phyloP scores from a whole-genome alignment of 2,113 vertebrate genomes.

The Daubentonia madagascariensis region DNA sequence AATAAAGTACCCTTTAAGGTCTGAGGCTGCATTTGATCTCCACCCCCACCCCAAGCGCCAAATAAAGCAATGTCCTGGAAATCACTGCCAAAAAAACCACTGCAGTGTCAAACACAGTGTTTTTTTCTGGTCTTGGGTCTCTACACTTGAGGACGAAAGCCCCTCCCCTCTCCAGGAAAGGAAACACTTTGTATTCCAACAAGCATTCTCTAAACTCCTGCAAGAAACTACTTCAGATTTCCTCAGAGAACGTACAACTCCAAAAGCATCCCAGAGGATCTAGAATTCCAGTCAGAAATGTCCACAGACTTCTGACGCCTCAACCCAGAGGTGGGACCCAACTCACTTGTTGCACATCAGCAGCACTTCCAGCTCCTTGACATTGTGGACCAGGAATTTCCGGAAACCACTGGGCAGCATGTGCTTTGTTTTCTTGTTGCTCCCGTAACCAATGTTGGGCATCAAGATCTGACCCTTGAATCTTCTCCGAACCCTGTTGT shows the following conservation, averaged over 20 bases:
- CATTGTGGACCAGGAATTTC: conserved; percentile 97
- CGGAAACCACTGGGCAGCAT: conserved; percentile 96
- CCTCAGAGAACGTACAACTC: background rate
- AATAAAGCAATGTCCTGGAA: background rate
- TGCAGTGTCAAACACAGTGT: background rate
- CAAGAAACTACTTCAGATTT: background rate
- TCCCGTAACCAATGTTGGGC: conserved; percentile 99
- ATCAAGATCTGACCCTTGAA: conserved; percentile 99
- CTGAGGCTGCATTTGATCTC: background rate
- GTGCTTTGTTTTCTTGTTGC: conserved; percentile 98
- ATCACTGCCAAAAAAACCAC: background rate
- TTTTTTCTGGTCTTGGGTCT: background rate
- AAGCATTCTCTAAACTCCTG: background rate
- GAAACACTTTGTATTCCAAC: background rate
- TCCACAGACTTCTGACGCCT: background rate
- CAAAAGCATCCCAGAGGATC: background rate
- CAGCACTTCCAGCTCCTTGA: conserved; percentile 97
- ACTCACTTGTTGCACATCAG: conserved; percentile 99
- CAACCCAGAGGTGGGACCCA: background rate
- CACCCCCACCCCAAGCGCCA: too few relatives aligned
- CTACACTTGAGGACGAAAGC: background rate
- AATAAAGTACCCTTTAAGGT: background rate
- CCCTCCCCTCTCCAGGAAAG: background rate
- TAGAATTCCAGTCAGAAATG: background rate
- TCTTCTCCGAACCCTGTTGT: conserved; percentile 96